Evolutionary conservation across 2,797 vertebrate species (phyloP), one percentile per base, ranked within the genome.

Genomic region (Anguilla marmorata): DNA sequence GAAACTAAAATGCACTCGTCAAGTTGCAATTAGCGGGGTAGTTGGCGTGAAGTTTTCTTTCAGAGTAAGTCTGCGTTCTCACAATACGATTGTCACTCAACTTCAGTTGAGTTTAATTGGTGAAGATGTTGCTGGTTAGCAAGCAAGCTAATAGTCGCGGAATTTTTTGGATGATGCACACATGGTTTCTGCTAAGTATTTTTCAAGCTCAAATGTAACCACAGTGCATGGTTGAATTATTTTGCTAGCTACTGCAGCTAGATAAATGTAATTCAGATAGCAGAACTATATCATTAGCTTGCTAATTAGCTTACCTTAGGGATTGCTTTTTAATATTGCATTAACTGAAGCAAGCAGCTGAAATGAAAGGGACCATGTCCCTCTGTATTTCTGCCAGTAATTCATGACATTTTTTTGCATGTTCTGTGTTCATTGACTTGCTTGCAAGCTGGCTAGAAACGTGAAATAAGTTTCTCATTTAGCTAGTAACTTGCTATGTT

Each of bases 1-100:
- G 48, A 63, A 48, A 74, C 50, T 58, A 60, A 86, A 87, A 69
- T 60, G 89, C 90, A 88, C 58, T 7, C 89, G 90, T 90, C 86
- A 88, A 86, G 88, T 90, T 90, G 54, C 84, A 66, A 27, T 85
- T 85, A 63, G 66, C 30, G 24, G 56, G 69, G 19, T 63, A 63
- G 66, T 74, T 86, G 48, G 66, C 45, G 58, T 27, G 16, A 86
- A 69, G 48, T 88, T 86, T 80, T 12, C 72, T 79, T 88, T 80
- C 63, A 72, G 45, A 88, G 83, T 85, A 85, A 85, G 69, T 58
- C 72, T 48, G 19, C 9, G 12, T 30, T 58, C 21, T 27, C 27
- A 85, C n/a, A 63, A 58, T 60, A 14, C 21, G 24, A 45, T 41
- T 86, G 41, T 50, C 60, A n/a, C 66, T 82, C 79, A 69, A 86